Base-by-base conservation (phyloP, 2,797 vertebrate genomes). In the Hemibagrus guttatus region DNA sequence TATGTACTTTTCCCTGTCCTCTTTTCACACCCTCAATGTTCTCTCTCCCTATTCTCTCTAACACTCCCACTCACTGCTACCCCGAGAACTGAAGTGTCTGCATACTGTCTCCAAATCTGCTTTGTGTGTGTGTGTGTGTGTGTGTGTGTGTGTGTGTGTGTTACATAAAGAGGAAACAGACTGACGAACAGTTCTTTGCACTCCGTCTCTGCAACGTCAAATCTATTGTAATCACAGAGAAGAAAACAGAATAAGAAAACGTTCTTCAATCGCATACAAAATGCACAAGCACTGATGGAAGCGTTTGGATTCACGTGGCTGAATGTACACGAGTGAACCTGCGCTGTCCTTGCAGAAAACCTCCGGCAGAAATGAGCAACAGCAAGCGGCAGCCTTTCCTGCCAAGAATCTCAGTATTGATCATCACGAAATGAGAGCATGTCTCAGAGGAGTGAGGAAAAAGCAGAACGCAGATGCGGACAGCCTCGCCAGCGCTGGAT, bases 11-110 rank as follows among this genome's bases (percentile, higher is more conserved):
- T 89, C 78, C 92, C 84, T 42, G 88, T 91, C 89, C 11, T 66
- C 68, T 86, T 90, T 87, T 90, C 81, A 90, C 87, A 87, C 85
- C 5, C 80, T 69, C 54, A n/a, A 56, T 17, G 17, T 69, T 64
- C 26, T 89, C 59, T 54, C 84, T 85, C 9, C 88, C 81, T 91
- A 86, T 87, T 87, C 85, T 85, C 85, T 81, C 75, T 21, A 68
- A 69, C 90, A 85, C 90, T 89, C 88, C 89, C 89, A 90, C 90
- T 83, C 35, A 83, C 86, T 92, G 74, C 46, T 91, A 68, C 46
- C 93, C 90, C 91, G 87, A 87, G 87, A 88, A 85, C 85, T 63
- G 66, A 84, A 83, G 86, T 63, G 88, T 88, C 85, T 89, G 88
- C 88, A 88, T 87, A 85, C 80, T 39, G 87, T 87, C 90, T 88